phyloP scores from a whole-genome alignment of 1,140 invertebrate species.

The Hesperophylax magnus region DNA sequence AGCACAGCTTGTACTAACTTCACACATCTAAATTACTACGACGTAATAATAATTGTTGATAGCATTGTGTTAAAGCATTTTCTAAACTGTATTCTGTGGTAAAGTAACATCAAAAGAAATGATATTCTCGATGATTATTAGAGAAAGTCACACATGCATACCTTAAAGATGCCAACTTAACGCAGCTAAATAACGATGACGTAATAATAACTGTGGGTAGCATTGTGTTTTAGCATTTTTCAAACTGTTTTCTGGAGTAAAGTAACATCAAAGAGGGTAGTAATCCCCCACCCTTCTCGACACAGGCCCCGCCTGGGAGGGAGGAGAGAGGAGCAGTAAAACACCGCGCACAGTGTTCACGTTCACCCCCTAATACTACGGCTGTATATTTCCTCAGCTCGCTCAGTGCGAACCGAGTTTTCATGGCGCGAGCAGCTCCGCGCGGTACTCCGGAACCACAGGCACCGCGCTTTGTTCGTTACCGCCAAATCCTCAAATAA shows the following conservation, averaged over 20 bases:
- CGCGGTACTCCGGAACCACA: not conserved
- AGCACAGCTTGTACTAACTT: too few species aligned
- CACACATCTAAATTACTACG: too few species aligned
- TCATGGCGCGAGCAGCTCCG: conserved; percentile 20
- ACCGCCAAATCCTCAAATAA: not conserved
- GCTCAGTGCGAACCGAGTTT: conserved; percentile 25
- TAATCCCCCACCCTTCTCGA: not conserved
- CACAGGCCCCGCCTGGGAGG: not conserved
- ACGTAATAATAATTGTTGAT: too few species aligned
- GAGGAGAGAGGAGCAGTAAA: conserved; percentile 31
- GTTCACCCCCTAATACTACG: conserved; percentile 32
- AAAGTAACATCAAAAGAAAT: too few species aligned
- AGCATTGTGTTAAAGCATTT: too few species aligned
- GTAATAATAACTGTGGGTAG: too few species aligned
- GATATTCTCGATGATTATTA: too few species aligned
- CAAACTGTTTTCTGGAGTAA: not conserved
- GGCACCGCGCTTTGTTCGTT: conserved; percentile 22
- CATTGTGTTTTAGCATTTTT: too few species aligned
- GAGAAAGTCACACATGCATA: too few species aligned
- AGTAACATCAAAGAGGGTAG: not conserved
- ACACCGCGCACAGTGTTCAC: conserved; percentile 42
- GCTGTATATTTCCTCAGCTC: conserved; percentile 16
- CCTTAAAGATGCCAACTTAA: too few species aligned
- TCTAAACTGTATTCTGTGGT: too few species aligned
- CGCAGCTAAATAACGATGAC: too few species aligned